phyloP scores from a whole-genome alignment of 2,113 vertebrate species.

The Malurus melanocephalus region DNA sequence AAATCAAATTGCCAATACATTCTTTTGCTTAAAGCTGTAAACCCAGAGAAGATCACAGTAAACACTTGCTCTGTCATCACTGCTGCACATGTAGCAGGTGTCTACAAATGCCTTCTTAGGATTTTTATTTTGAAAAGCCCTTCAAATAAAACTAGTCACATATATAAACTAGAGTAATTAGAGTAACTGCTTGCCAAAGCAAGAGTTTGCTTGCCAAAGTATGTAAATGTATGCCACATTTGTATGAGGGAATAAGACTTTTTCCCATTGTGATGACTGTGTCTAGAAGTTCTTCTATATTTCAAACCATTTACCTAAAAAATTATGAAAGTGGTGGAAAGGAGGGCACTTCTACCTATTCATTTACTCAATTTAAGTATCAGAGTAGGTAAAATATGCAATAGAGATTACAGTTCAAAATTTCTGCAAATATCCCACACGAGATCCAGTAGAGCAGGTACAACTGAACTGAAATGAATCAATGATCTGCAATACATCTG shows the following conservation, averaged over 20 bases:
- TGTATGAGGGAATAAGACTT: background rate
- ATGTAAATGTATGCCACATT: background rate
- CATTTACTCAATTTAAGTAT: background rate
- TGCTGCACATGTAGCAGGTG: slow-evolving; percentile 30
- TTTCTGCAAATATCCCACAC: background rate
- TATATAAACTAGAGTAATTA: slow-evolving; percentile 1
- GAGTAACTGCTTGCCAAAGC: no score
- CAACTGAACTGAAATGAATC: background rate
- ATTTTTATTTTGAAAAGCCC: slow-evolving; percentile 37
- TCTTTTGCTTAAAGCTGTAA: slow-evolving; percentile 52
- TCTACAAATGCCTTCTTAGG: slow-evolving; percentile 32
- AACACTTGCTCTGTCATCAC: slow-evolving; percentile 9
- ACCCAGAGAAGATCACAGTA: slow-evolving; percentile 5
- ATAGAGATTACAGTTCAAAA: background rate
- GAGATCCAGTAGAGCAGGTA: background rate
- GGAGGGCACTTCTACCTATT: background rate
- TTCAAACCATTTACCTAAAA: background rate
- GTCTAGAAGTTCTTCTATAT: background rate
- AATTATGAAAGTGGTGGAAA: background rate
- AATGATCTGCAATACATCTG: background rate
- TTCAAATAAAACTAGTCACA: slow-evolving; percentile 19
- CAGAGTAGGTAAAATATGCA: background rate
- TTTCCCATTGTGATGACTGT: background rate
- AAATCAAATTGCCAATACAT: slow-evolving; percentile 40
- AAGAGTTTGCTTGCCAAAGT: background rate